These are phyloP conservation scores for Zelleria hepariella DNA, from an alignment of 2,888 invertebrate species.

Conservation along the genomic window DNA sequence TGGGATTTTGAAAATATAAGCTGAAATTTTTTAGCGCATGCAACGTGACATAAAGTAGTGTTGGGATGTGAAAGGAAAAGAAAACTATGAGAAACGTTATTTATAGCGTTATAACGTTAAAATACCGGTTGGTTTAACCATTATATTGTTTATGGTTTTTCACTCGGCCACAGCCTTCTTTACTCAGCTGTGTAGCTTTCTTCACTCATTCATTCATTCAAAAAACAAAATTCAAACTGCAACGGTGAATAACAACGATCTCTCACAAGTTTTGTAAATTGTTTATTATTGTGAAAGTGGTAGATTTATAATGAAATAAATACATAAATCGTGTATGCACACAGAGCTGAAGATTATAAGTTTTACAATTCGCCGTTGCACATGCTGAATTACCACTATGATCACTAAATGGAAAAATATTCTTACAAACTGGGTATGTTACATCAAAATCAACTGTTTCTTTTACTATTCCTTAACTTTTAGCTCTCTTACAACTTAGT, in stretches of 20 bases:
- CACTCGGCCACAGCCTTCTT: not conserved
- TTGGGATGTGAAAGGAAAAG: too few relatives aligned
- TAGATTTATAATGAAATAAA: not conserved
- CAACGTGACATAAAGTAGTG: not conserved
- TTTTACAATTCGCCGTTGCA: not conserved
- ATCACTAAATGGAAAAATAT: slow-evolving; percentile 58
- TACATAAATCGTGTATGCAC: not conserved
- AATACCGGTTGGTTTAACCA: not conserved
- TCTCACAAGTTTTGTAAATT: slow-evolving; percentile 31
- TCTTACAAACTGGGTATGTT: slow-evolving; percentile 56
- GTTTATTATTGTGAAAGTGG: slow-evolving; percentile 27
- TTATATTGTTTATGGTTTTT: not conserved
- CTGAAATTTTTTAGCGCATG: not conserved
- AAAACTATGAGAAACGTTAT: too few relatives aligned
- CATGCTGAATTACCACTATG: slow-evolving; percentile 28
- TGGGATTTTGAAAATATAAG: too few relatives aligned
- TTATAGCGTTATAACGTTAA: too few relatives aligned
- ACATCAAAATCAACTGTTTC: not conserved
- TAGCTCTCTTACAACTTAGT: too few relatives aligned
- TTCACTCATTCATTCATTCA: not conserved
- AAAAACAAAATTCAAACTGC: slow-evolving; percentile 45
- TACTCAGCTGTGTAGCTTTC: not conserved
- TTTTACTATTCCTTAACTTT: not conserved
- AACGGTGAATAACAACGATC: slow-evolving; percentile 46
- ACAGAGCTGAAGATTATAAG: not conserved